phyloP scores from a whole-genome alignment of 53 echinoderm and acorn worm species.

The Paracentrotus lividus region DNA sequence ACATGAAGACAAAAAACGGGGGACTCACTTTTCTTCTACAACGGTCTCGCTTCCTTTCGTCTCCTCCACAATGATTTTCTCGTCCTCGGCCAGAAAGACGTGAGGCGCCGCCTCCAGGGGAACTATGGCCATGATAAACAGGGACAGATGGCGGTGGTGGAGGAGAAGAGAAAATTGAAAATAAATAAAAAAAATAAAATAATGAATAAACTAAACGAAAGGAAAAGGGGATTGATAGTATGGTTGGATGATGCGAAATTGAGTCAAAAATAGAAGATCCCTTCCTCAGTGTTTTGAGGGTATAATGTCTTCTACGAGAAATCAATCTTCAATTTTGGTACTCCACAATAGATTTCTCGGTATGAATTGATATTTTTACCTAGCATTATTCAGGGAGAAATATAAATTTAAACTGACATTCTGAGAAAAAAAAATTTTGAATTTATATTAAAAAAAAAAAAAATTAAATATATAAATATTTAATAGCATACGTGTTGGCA shows the following conservation, averaged over 20 bases:
- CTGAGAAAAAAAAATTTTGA: too few species aligned
- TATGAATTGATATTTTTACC: background rate
- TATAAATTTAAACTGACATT: too few species aligned
- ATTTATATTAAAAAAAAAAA: too few species aligned
- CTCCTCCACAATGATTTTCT: conserved; percentile 99
- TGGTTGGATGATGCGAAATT: background rate
- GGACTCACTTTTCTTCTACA: conserved; percentile 99
- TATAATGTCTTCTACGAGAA: background rate
- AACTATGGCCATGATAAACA: conserved; percentile 62
- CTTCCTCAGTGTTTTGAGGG: background rate
- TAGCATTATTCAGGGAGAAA: background rate
- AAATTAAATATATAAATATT: too few species aligned
- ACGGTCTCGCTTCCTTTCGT: conserved; percentile 92
- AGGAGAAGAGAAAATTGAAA: conserved; percentile 61
- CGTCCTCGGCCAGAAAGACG: conserved; percentile 98
- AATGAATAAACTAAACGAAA: conserved; percentile 40
- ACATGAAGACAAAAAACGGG: conserved; percentile 37
- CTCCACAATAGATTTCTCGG: background rate
- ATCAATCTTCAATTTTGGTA: background rate
- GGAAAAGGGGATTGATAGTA: background rate
- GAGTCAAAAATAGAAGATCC: background rate
- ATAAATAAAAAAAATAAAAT: conserved; percentile 37
- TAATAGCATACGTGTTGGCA: background rate
- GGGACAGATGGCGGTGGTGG: conserved; percentile 24
- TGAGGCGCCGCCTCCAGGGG: conserved; percentile 93